Evolutionary conservation across 2,888 invertebrate species (phyloP), one percentile per base, ranked within the genome.

Genomic region (Drosophila tanythrix): DNA sequence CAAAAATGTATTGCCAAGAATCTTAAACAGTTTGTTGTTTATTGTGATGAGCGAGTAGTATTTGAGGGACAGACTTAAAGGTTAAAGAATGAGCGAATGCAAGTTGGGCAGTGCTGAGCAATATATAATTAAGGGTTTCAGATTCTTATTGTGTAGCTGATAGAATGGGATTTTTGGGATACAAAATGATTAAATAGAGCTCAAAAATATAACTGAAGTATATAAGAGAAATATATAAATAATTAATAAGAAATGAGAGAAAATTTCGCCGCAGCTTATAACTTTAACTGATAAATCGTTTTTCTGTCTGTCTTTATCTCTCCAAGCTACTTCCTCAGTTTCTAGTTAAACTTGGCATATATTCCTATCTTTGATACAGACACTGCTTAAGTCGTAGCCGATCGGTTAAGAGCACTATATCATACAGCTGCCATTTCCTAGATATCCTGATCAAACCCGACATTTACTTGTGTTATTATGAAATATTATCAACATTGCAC

Each of bases 11-110:
- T 59, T 63, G 74, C 40, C 21, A 40, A 27, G 59, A 43, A 60
- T 48, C 46, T 62, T 15, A 46, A 57, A 40, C 57, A 68, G 46
- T 38, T 29, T 60, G 48, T 69, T 64, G 52, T 35, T 51, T 31
- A 36, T 51, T 2, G 43, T 33, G 40, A 35, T 50, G 29, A 18
- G 38, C 15, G 2, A 46, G 46, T 46, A 4, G 46, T 46, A 1
- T 2, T 21, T 25, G 46, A n/a, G 8, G 6, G 0, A 13, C 0
- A 53, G 1, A 36, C 3, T 27, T 4, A 25, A 46, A 46, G 46
- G 18, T 36, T 4, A 8, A 46, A 15, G 15, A 25, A 46, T 4
- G 27, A 21, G 46, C 15, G 15, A 46, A 0, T 11, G 5, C 1
- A 5, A n/a, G 5, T 8, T 38, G 38, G 18, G 21, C 11, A 11